phyloP scores from a whole-genome alignment of 2,797 vertebrate genomes.

The Rhabdophis nuchalis region DNA sequence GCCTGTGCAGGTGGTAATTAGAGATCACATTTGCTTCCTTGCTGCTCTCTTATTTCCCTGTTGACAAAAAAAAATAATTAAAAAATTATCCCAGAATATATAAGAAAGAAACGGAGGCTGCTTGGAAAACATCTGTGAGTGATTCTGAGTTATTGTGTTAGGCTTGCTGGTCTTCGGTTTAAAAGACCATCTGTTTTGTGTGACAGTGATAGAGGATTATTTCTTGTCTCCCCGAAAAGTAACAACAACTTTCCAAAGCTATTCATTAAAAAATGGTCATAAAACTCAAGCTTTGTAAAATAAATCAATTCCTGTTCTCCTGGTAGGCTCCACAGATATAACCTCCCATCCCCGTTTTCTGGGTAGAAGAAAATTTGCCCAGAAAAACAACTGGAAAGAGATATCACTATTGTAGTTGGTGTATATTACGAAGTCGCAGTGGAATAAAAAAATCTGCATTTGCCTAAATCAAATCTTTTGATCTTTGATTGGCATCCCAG shows the following conservation, averaged over 20 bases:
- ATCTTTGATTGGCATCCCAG: background rate
- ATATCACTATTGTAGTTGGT: background rate
- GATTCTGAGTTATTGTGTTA: slow-evolving; percentile 5
- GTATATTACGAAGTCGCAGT: background rate
- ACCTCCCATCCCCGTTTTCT: background rate
- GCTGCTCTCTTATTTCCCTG: background rate
- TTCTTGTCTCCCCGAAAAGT: background rate
- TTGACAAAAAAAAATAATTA: background rate
- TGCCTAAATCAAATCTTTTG: background rate
- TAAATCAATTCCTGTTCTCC: background rate
- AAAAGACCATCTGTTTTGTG: slow-evolving; percentile 5
- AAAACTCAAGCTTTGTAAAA: background rate
- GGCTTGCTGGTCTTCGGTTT: background rate
- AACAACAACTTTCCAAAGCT: background rate
- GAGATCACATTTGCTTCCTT: background rate
- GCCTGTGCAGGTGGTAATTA: background rate
- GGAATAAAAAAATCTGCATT: background rate
- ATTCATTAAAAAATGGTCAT: background rate
- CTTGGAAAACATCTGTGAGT: background rate
- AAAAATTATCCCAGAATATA: background rate
- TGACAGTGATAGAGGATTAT: background rate
- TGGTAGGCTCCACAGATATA: background rate
- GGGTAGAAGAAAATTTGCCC: background rate
- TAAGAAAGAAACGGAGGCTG: background rate
- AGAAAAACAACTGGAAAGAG: background rate